phyloP scores from a whole-genome alignment of 2,888 invertebrate genomes.

The Calliopum simillimum region DNA sequence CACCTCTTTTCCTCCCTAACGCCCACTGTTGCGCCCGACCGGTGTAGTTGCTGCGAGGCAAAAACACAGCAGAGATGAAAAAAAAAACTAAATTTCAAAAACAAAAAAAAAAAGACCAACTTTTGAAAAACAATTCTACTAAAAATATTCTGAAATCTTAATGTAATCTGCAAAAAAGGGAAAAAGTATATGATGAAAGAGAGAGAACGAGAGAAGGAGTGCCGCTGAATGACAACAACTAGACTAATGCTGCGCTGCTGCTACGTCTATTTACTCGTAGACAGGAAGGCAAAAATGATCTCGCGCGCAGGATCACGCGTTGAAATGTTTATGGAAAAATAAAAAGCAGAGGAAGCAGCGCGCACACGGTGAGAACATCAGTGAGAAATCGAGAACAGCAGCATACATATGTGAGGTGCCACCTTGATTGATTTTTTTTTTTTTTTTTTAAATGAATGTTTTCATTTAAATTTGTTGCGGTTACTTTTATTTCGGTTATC shows the following conservation, averaged over 20 bases:
- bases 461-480: no score
- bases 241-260: background rate
- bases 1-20: background rate
- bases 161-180: background rate
- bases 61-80: background rate
- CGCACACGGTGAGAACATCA: no score
- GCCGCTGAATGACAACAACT: background rate
- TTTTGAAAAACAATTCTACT: conserved; percentile 5
- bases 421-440: no score
- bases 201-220: background rate
- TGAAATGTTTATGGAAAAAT: background rate
- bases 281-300: no score
- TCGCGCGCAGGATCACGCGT: background rate
- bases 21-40: conserved; percentile 5
- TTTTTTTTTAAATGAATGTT: no score
- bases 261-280: no score
- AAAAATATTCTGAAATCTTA: conserved; percentile 14
- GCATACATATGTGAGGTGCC: no score
- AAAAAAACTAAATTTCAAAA: conserved; percentile 13
- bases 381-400: no score
- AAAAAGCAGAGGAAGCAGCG: background rate
- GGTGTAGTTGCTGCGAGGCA: background rate
- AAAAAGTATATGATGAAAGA: background rate
- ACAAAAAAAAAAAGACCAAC: conserved; percentile 10
- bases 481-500: no score